These are phyloP conservation scores for Pangasius krempfi DNA, from an alignment of 2,797 vertebrate genomes.

Conservation along the genomic window DNA sequence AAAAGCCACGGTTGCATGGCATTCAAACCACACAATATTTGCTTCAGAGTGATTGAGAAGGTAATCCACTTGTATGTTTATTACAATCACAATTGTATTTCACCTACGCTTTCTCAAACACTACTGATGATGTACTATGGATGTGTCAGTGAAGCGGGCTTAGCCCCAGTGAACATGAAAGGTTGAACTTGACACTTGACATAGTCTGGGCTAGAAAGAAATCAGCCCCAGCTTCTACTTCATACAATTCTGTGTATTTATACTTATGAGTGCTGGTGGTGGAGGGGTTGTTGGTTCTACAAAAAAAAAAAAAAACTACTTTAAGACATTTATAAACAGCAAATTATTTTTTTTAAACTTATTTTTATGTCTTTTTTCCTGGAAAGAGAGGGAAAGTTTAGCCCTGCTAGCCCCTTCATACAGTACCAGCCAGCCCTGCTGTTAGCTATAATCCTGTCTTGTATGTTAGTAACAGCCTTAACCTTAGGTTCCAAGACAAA, in stretches of 20 bases:
- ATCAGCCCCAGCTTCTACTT: neutral
- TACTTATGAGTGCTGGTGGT: too few species aligned
- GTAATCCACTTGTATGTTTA: too few species aligned
- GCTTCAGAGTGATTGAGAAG: too few species aligned
- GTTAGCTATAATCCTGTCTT: slow-evolving; percentile 3
- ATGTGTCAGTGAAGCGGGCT: too few species aligned
- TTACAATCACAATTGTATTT: neutral
- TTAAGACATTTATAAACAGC: neutral
- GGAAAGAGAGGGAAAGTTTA: neutral
- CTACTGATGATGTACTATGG: too few species aligned
- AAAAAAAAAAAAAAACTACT: too few species aligned
- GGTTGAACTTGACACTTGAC: neutral
- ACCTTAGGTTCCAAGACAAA: neutral
- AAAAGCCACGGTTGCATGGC: too few species aligned
- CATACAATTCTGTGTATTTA: too few species aligned
- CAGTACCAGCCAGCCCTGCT: neutral
- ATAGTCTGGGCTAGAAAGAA: neutral
- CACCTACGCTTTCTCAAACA: neutral
- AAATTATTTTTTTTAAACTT: too few species aligned
- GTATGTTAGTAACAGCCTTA: neutral
- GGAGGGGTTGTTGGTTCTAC: too few species aligned
- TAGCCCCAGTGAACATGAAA: neutral
- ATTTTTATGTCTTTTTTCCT: neutral
- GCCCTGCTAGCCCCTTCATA: neutral
- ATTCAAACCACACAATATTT: too few species aligned